Base-by-base conservation (phyloP, 2,888 invertebrate genomes). In the Drosophila suboccidentalis region DNA sequence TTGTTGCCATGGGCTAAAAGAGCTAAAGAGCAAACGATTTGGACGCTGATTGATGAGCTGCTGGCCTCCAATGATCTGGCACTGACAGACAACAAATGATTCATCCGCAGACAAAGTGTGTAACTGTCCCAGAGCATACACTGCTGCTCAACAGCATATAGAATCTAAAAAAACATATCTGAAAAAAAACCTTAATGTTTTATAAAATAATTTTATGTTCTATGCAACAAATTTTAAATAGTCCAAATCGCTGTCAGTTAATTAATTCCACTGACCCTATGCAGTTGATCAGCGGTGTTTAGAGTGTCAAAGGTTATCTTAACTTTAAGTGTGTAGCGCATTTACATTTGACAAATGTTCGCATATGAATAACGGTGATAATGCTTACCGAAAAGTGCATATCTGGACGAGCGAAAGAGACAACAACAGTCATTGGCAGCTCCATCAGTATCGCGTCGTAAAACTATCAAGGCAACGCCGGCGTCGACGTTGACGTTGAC, bases 21-120 rank as follows among this genome's bases (percentile, higher is more conserved):
- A 57, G 74, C 46, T 22, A 34, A 15, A n/a, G 50, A 43, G 50
- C 58, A 60, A 71, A 46, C 60, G 62, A 75, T 47, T 64, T 36
- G 54, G 62, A 76, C 76, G 59, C 49, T 80, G 76, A 76, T 76
- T 76, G 77, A 76, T 76, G 76, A 75, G 22, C 46, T 32, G 55
- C 64, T 70, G 74, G 80, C 81, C 83, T 88, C 73, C 90, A 68
- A 86, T 86, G 80, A 82, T 86, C 70, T 71, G 73, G 67, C 73
- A 79, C 63, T 88, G 83, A 76, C 80, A 79, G 80, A 46, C 69
- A 55, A 82, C 77, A 86, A 88, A 79, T 79, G 90, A 82, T 73
- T 85, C 90, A 82, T 71, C 80, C 60, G 53, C 58, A 44, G 51
- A 22, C 51, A 47, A 49, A 54, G 51, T 59, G 19, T 62, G 58